Conservation (phyloP, 2,797 vertebrate species). For the Cirrhinus molitorella region DNA sequence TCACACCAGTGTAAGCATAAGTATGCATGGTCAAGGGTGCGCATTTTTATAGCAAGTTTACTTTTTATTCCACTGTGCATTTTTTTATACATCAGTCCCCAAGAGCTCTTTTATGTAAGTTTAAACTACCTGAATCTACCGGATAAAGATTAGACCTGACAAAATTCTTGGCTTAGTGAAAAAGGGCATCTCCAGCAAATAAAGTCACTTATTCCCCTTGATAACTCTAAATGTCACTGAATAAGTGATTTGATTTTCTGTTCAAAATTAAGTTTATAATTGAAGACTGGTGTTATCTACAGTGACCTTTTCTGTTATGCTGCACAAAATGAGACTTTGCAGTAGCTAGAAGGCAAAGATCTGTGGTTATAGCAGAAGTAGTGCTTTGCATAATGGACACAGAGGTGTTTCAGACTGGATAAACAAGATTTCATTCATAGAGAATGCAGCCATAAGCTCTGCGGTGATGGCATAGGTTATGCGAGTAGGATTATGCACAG, state of each 20-base stretch:
- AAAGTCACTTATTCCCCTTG: neutral
- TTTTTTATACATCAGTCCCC: neutral
- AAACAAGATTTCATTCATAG: neutral
- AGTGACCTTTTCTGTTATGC: conserved; percentile 9
- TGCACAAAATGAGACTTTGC: neutral
- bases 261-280: neutral
- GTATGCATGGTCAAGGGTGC: neutral
- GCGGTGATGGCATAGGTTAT: conserved; percentile 15
- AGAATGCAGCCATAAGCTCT: neutral
- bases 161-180: neutral
- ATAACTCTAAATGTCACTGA: neutral
- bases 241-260: neutral
- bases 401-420: neutral
- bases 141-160: neutral
- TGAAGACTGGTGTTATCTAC: conserved; percentile 12
- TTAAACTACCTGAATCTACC: neutral
- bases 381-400: neutral
- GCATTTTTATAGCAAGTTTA: neutral
- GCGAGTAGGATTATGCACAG: conserved; percentile 39
- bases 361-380: neutral
- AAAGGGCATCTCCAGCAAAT: conserved; percentile 5
- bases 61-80: neutral
- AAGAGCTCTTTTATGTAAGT: neutral
- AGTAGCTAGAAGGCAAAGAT: neutral
- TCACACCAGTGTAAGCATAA: neutral